These are phyloP conservation scores for Drosophila sturtevanti DNA, from an alignment of 1,140 invertebrate species.

Conservation along the genomic window DNA sequence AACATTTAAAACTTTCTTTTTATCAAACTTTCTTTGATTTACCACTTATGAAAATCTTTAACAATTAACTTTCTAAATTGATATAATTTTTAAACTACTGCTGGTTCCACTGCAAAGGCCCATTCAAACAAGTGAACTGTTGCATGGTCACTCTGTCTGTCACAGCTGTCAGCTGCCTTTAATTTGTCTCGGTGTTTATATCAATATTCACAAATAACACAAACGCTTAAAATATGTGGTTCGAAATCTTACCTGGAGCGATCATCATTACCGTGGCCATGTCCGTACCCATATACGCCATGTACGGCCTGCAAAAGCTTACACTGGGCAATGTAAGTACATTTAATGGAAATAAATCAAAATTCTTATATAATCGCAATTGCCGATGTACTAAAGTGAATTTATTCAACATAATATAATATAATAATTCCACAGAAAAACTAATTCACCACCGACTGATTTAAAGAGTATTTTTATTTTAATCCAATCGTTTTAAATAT, in stretches of 20 bases:
- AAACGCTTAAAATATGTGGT: slow-evolving; percentile 84
- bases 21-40: no score
- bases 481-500: slow-evolving; percentile 8
- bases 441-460: not conserved
- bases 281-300: slow-evolving; percentile 84
- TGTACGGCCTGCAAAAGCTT: slow-evolving; percentile 85
- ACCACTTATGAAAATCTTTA: no score
- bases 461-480: not conserved
- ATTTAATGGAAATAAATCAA: slow-evolving; percentile 31
- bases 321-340: slow-evolving; percentile 85
- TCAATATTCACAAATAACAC: slow-evolving; percentile 38
- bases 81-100: not conserved
- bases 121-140: not conserved
- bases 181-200: slow-evolving; percentile 18
- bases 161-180: slow-evolving; percentile 10
- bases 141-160: slow-evolving; percentile 20
- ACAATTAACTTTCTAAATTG: not conserved
- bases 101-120: not conserved
- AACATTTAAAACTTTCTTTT: no score
- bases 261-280: slow-evolving; percentile 84
- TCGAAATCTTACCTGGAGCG: slow-evolving; percentile 86
- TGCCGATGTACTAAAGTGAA: slow-evolving; percentile 47
- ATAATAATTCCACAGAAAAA: not conserved
- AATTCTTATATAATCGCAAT: slow-evolving; percentile 77
- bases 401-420: slow-evolving; percentile 63